A percentile compares a stretch with the other conserved stretches of the same genome.
These are phyloP conservation scores for Episyrphus balteatus DNA, from an alignment of 1,140 invertebrate species.

Conservation along the genomic window DNA sequence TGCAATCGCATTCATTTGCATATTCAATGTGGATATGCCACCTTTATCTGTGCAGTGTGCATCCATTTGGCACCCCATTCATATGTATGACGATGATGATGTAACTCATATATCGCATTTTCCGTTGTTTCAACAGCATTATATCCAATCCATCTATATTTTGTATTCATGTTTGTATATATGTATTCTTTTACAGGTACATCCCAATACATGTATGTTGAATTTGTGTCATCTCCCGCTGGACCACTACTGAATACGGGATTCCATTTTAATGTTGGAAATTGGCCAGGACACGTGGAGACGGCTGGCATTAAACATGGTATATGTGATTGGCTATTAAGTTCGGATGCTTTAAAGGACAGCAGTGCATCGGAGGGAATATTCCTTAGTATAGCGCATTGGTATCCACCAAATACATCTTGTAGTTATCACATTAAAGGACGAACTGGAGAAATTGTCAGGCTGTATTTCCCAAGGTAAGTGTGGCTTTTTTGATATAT, in stretches of 20 bases:
- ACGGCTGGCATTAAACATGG: slow-evolving; percentile 72
- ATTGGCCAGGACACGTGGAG: slow-evolving; percentile 83
- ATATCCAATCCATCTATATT: no score
- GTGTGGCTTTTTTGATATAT: slow-evolving; percentile 1
- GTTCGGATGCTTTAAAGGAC: slow-evolving; percentile 61
- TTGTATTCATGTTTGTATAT: no score
- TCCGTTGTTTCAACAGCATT: no score
- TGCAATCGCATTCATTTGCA: no score
- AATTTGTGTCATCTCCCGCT: slow-evolving; percentile 81
- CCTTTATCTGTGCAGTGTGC: no score
- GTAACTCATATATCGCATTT: no score
- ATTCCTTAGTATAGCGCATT: slow-evolving; percentile 80
- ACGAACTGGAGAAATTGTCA: slow-evolving; percentile 67
- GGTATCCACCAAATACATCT: slow-evolving; percentile 83
- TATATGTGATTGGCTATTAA: slow-evolving; percentile 76
- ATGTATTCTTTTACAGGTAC: slow-evolving; percentile 42
- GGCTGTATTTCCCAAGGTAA: slow-evolving; percentile 77
- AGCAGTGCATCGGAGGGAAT: slow-evolving; percentile 71
- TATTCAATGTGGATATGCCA: no score
- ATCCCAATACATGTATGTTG: slow-evolving; percentile 77
- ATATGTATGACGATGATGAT: no score
- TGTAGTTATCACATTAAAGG: slow-evolving; percentile 83
- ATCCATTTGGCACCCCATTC: no score
- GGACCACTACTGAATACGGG: slow-evolving; percentile 80
- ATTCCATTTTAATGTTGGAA: slow-evolving; percentile 87